These are phyloP conservation scores for Oscheius sp. DNA, from an alignment of 2,888 invertebrate genomes.

Conservation along the genomic window DNA sequence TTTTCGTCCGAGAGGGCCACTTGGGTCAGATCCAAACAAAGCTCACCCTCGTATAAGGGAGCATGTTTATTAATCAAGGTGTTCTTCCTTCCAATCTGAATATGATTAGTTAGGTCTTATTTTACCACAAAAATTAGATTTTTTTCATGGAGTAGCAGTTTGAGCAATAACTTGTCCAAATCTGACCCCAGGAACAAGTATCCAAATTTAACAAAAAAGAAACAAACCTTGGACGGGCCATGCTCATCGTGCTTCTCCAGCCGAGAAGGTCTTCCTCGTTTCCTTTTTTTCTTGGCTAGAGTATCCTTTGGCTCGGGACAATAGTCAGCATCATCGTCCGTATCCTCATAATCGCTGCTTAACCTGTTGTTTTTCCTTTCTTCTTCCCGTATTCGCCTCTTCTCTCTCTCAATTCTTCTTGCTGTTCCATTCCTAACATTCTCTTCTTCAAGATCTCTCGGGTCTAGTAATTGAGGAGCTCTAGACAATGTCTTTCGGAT, in stretches of 20 bases:
- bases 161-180: too few species aligned
- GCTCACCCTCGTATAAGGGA: constrained; percentile 6
- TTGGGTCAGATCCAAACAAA: constrained; percentile 3
- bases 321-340: constrained; percentile 14
- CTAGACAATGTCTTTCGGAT: background rate
- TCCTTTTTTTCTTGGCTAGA: constrained; percentile 1
- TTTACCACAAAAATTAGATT: background rate
- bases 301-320: constrained; percentile 8
- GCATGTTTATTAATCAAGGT: background rate
- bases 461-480: constrained; percentile 2
- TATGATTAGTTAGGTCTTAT: background rate
- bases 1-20: constrained; percentile 12
- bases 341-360: constrained; percentile 31
- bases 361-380: constrained; percentile 2
- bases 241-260: background rate
- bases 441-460: constrained; percentile 22
- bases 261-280: constrained; percentile 12
- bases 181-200: too few species aligned
- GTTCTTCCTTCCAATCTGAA: background rate
- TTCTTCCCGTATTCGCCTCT: constrained; percentile 12
- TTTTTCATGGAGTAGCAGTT: background rate
- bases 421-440: constrained; percentile 18
- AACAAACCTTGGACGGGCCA: background rate
- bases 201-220: too few species aligned
- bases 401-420: constrained; percentile 17